These are phyloP conservation scores for Hylyphantes graminicola DNA, from an alignment of 1,140 invertebrate genomes.

Conservation along the genomic window DNA sequence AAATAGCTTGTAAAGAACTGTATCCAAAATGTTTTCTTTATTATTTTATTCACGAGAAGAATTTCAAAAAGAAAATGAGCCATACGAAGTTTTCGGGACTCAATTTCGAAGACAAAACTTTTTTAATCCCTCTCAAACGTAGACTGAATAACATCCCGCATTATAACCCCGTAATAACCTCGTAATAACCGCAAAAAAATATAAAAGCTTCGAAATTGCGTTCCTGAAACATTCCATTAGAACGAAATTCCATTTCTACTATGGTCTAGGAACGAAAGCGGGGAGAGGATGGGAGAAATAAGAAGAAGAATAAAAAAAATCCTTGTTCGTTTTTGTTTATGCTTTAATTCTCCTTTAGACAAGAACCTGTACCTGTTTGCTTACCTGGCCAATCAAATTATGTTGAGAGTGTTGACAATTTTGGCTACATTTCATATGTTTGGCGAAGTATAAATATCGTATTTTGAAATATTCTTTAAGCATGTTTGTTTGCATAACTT, in stretches of 20 bases:
- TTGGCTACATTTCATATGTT: too few species aligned
- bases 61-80: too few species aligned
- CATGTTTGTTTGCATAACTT: too few species aligned
- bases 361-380: conserved; percentile 40
- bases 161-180: conserved; percentile 13
- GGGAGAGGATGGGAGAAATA: conserved; percentile 2
- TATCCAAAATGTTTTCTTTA: too few species aligned
- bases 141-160: not conserved
- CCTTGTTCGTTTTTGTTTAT: conserved; percentile 8
- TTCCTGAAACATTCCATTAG: conserved; percentile 42
- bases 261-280: conserved; percentile 26
- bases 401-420: too few species aligned
- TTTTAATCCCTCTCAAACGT: not conserved
- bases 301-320: not conserved
- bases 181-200: not conserved
- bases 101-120: too few species aligned
- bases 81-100: too few species aligned
- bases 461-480: too few species aligned
- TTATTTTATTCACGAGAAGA: too few species aligned
- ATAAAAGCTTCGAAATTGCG: conserved; percentile 16
- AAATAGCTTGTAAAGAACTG: too few species aligned
- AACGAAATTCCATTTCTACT: conserved; percentile 35
- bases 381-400: conserved; percentile 43
- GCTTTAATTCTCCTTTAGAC: conserved; percentile 37
- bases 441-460: too few species aligned